Percentiles rank a stretch among this genome's conserved stretches.
These are phyloP conservation scores for Drosophila pachea DNA, from an alignment of 1,140 invertebrate genomes.

Conservation along the genomic window DNA sequence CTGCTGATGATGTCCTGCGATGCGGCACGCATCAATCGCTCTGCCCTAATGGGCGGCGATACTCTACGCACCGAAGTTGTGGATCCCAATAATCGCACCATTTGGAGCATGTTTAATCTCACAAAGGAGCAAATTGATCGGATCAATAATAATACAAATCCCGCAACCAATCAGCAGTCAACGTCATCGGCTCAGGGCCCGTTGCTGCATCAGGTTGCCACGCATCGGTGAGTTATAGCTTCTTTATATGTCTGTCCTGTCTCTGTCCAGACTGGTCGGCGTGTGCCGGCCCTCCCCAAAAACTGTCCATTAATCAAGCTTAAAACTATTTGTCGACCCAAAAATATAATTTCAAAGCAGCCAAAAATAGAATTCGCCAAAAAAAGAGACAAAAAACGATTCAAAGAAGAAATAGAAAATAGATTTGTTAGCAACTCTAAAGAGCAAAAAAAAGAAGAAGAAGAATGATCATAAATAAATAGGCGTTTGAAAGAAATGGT, in stretches of 20 bases:
- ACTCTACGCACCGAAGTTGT: conserved; percentile 61
- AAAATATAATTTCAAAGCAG: conserved; percentile 1
- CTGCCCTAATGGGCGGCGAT: conserved; percentile 56
- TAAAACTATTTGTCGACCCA: conserved; percentile 15
- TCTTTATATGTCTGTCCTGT: too few species aligned
- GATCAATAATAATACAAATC: conserved; percentile 56
- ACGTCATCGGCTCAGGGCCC: conserved; percentile 27
- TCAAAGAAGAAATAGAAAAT: not conserved
- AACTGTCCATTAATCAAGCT: conserved; percentile 46
- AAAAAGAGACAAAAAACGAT: conserved; percentile 9
- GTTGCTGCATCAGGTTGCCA: conserved; percentile 43
- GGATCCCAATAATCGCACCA: conserved; percentile 68
- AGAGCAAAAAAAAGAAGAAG: not conserved
- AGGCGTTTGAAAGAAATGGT: conserved; percentile 18
- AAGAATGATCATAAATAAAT: not conserved
- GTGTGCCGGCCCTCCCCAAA: not conserved
- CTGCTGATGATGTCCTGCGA: conserved; percentile 40
- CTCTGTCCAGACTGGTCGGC: too few species aligned
- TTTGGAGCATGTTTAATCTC: conserved; percentile 65
- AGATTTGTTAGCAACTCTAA: not conserved
- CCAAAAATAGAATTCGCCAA: conserved; percentile 37
- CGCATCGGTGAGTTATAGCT: conserved; percentile 49
- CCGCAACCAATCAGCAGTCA: conserved; percentile 39
- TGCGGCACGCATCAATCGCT: conserved; percentile 49
- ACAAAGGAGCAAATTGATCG: conserved; percentile 64